phyloP scores from a whole-genome alignment of 2,888 invertebrate genomes.

The Liopterus haemorrhoidalis region DNA sequence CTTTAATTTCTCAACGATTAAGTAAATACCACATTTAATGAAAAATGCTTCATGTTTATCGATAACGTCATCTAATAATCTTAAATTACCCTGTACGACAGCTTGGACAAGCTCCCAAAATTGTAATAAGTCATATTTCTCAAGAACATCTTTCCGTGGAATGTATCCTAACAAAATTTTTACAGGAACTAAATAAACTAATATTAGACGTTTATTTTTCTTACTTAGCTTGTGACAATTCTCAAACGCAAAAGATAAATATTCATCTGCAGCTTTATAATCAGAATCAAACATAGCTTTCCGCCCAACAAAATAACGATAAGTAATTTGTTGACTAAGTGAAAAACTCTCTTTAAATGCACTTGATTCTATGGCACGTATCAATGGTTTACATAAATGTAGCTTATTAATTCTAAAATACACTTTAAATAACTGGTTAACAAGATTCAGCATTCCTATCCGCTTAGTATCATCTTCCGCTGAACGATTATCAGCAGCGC shows the following conservation, averaged over 20 bases:
- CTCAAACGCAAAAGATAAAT: constrained; percentile 86
- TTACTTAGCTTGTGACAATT: constrained; percentile 75
- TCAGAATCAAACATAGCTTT: constrained; percentile 99
- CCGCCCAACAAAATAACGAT: constrained; percentile 93
- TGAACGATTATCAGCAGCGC: constrained; percentile 89
- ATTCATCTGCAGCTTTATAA: constrained; percentile 87
- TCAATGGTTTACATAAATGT: constrained; percentile 87
- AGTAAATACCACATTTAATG: constrained; percentile 93
- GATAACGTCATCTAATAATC: constrained; percentile 76
- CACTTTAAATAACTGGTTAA: constrained; percentile 96
- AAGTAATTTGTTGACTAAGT: constrained; percentile 90
- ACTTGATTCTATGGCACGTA: constrained; percentile 92
- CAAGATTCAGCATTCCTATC: constrained; percentile 91
- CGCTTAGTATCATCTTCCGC: constrained; percentile 89
- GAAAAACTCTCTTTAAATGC: constrained; percentile 85
- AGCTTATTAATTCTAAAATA: constrained; percentile 74
- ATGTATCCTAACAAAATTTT: constrained; percentile 95
- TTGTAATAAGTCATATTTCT: constrained; percentile 85
- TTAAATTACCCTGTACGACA: constrained; percentile 84
- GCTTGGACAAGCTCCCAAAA: constrained; percentile 86
- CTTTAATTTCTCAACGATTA: constrained; percentile 94
- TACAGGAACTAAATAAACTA: constrained; percentile 93
- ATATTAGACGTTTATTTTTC: constrained; percentile 85
- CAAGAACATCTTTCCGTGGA: constrained; percentile 74
- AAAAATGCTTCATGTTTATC: constrained; percentile 85